A percentile compares a stretch with the other conserved stretches of the same genome.
Evolutionary conservation across 2,797 vertebrate species (phyloP).

Genomic region (Enteromius argenteus): DNA sequence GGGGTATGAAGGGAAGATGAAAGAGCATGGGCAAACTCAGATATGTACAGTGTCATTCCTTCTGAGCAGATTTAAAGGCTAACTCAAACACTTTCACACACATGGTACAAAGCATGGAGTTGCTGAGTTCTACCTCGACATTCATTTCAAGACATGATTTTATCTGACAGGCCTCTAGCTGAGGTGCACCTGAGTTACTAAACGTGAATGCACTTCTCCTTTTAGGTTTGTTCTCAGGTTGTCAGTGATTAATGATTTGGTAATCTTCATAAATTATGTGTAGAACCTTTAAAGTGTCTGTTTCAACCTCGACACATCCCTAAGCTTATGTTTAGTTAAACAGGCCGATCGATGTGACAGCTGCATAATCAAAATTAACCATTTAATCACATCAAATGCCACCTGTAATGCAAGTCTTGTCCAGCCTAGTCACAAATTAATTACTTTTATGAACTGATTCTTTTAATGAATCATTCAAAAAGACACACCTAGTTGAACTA

Average conservation of each 20-base stretch:
- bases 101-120: background rate
- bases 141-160: constrained; percentile 10
- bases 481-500: background rate
- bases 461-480: background rate
- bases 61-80: constrained; percentile 46
- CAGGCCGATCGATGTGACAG: constrained; percentile 20
- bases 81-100: constrained; percentile 42
- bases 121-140: background rate
- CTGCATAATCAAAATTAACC: constrained; percentile 16
- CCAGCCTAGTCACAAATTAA: background rate
- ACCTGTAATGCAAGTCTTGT: background rate
- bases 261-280: constrained; percentile 52
- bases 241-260: constrained; percentile 48
- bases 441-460: background rate
- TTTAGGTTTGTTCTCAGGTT: constrained; percentile 8
- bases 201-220: background rate
- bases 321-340: constrained; percentile 6
- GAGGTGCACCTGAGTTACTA: background rate
- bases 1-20: constrained; percentile 52
- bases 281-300: constrained; percentile 34
- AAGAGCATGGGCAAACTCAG: constrained; percentile 35
- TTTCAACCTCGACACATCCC: constrained; percentile 10
- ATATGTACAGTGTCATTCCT: constrained; percentile 36
- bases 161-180: background rate
- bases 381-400: constrained; percentile 5